Percentiles rank a stretch among this genome's conserved stretches.
phyloP scores from a whole-genome alignment of 2,113 vertebrate species.

The Holacanthus passer region DNA sequence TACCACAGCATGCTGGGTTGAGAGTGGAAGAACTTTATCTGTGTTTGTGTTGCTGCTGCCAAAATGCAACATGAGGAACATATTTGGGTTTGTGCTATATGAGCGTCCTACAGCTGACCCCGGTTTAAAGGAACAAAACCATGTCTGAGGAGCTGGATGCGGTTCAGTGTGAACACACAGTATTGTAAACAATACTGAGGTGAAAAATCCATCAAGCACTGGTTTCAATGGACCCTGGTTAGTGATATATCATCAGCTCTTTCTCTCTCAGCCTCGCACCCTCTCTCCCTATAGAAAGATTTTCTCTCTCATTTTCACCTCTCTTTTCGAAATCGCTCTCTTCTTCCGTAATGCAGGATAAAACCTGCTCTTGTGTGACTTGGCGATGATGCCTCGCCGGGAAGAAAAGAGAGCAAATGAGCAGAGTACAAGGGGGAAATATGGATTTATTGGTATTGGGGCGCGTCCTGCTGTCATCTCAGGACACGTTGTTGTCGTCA shows the following conservation, averaged over 20 bases:
- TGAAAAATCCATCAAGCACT: constrained; percentile 29
- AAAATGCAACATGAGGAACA: not conserved
- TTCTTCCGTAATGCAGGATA: constrained; percentile 46
- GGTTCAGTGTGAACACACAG: not conserved
- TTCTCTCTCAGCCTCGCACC: not conserved
- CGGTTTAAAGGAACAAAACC: constrained; percentile 8
- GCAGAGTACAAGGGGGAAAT: constrained; percentile 59
- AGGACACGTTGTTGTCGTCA: constrained; percentile 60
- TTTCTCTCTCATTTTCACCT: constrained; percentile 24
- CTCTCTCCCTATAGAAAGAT: constrained; percentile 15
- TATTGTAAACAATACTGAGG: constrained; percentile 38
- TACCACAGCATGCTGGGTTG: not conserved
- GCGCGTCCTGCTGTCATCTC: constrained; percentile 63
- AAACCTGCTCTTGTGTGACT: constrained; percentile 58
- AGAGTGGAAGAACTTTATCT: not conserved
- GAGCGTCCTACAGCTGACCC: constrained; percentile 25
- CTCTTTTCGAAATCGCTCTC: constrained; percentile 36
- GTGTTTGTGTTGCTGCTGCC: not conserved
- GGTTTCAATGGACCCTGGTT: constrained; percentile 27
- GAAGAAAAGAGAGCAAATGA: constrained; percentile 61
- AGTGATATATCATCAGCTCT: constrained; percentile 31
- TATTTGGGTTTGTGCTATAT: constrained; percentile 17
- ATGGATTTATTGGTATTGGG: constrained; percentile 75
- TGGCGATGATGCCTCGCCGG: constrained; percentile 35
- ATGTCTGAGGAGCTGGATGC: not conserved